phyloP scores from a whole-genome alignment of 2,888 invertebrate species.

The Meiosimyza platycephala region DNA sequence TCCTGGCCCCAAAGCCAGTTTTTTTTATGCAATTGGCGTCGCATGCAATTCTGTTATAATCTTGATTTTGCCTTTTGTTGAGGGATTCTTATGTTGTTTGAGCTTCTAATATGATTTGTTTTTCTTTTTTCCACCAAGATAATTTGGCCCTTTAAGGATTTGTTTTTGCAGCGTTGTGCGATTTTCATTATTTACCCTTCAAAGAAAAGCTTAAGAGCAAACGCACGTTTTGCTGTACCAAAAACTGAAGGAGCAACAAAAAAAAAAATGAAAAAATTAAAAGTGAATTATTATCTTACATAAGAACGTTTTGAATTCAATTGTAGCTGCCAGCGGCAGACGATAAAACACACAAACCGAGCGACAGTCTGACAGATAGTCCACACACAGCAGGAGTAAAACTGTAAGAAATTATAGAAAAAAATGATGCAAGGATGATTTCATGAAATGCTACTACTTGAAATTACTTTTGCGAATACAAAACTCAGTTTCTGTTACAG shows the following conservation, averaged over 20 bases:
- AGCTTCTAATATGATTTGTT: neutral
- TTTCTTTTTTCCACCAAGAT: neutral
- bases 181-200: slow-evolving; percentile 1
- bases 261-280: slow-evolving; percentile 18
- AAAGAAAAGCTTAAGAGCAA: neutral
- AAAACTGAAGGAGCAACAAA: neutral
- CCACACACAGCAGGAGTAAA: no score
- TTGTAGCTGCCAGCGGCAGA: slow-evolving; percentile 26
- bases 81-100: slow-evolving; percentile 11
- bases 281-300: slow-evolving; percentile 34
- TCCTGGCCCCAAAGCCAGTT: no score
- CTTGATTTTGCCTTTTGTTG: neutral
- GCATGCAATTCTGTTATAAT: neutral
- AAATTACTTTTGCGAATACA: no score
- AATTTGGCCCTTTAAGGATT: neutral
- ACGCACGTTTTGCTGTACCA: neutral
- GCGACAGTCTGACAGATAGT: neutral
- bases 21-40: no score
- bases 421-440: no score
- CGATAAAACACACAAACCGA: neutral
- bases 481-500: no score
- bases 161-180: neutral
- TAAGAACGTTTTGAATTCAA: slow-evolving; percentile 16
- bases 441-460: no score
- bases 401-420: no score